phyloP scores from a whole-genome alignment of 2,888 invertebrate genomes.

The Syrista parreyssii region DNA sequence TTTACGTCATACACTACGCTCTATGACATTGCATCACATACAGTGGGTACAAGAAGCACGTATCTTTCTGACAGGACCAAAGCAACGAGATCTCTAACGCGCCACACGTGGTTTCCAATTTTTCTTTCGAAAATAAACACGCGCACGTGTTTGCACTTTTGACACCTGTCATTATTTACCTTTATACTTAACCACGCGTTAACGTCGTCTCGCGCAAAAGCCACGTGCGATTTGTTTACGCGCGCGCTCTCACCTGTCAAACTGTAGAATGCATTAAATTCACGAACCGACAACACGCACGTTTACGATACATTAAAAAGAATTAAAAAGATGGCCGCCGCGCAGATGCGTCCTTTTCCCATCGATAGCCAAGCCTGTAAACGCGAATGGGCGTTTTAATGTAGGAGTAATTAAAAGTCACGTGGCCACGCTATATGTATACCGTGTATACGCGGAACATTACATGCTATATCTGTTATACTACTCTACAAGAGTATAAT shows the following conservation, averaged over 20 bases:
- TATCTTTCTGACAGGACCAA: background rate
- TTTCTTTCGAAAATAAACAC: too few species aligned
- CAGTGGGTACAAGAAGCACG: background rate
- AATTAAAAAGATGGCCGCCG: background rate
- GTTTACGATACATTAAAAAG: too few species aligned
- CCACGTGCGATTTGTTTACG: background rate
- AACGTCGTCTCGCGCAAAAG: background rate
- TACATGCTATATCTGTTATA: background rate
- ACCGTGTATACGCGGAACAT: background rate
- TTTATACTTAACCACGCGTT: too few species aligned
- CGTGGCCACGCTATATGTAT: background rate
- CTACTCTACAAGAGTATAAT: background rate
- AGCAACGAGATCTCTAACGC: background rate
- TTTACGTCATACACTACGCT: too few species aligned
- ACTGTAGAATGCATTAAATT: background rate
- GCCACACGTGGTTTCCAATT: background rate
- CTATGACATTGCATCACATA: background rate
- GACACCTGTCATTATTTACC: too few species aligned
- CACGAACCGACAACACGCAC: background rate
- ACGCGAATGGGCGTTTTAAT: background rate
- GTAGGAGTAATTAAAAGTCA: background rate
- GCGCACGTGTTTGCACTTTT: too few species aligned
- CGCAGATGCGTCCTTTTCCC: background rate
- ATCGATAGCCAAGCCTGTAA: background rate
- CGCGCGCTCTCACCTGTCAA: background rate